Evolutionary conservation across 2,797 vertebrate species (phyloP), one percentile per base, ranked within the genome.

Genomic region (Sebastes reedi): DNA sequence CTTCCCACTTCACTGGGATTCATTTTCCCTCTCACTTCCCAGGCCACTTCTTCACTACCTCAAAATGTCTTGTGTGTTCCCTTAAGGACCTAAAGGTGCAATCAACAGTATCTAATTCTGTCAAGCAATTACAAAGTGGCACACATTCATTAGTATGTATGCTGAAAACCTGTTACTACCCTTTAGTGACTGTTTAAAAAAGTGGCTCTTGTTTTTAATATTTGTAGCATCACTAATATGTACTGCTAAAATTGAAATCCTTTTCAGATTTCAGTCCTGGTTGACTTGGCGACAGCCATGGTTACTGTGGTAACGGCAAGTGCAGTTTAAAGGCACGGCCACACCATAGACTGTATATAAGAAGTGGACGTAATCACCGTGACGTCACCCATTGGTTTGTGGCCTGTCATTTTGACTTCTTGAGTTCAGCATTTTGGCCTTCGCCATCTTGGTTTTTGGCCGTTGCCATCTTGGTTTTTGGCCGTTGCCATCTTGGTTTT

Each of bases 11-110:
- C 79, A 88, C 68, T 71, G 81, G 76, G 89, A 94, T 93, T 93
- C 88, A 94, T 95, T 93, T 94, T 88, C 85, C 82, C 84, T 90
- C 87, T 95, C 84, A 93, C 94, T 95, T 92, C 93, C 91, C 87
- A 77, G 80, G 81, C 87, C 85, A 83, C 74, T 87, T 88, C 83
- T 88, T 82, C 74, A 75, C 82, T 34, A 64, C 72, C 30, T 83
- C 86, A 86, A 72, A 87, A 87, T 68, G 61, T 79, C 73, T 52
- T 56, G 55, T 80, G 75, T 77, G 83, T 75, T 85, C 75, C 82
- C 78, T 74, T 11, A 46, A 68, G 82, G 58, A 39, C 24, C 16
- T 14, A 34, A 74, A 77, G 74, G 78, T 81, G 67, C 74, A 86
- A 81, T 82, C 77, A 68, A 46, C 65, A 46, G 55, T 29, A 14